Percentiles rank a stretch among this genome's conserved stretches.
phyloP scores from a whole-genome alignment of 2,113 vertebrate genomes.

The Anhinga rufa region DNA sequence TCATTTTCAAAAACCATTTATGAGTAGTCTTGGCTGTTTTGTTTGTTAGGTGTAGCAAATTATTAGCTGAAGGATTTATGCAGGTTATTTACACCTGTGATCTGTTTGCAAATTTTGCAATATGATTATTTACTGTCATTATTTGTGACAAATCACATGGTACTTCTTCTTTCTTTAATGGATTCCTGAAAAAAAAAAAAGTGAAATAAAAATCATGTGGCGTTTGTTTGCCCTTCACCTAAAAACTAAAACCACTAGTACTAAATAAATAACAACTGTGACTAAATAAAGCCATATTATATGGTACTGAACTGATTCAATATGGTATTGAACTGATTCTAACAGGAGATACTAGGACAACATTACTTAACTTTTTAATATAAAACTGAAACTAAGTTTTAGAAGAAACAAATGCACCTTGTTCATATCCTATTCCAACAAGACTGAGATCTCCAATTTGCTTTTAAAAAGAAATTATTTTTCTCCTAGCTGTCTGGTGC shows the following conservation, averaged over 20 bases:
- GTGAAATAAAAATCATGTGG: not conserved
- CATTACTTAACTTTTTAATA: not conserved
- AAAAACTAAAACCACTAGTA: not conserved
- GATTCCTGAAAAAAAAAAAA: not conserved
- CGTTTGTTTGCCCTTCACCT: not conserved
- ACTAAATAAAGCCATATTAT: not conserved
- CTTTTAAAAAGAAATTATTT: not conserved
- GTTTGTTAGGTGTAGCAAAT: not conserved
- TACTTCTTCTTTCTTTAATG: not conserved
- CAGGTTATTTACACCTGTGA: not conserved
- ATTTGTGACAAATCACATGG: not conserved
- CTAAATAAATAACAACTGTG: not conserved
- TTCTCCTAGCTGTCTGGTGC: not conserved
- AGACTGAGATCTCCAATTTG: not conserved
- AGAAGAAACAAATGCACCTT: not conserved
- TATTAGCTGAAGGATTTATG: not conserved
- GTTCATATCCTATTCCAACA: not conserved
- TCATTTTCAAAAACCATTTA: not conserved
- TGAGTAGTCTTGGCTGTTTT: not conserved
- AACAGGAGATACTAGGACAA: not conserved
- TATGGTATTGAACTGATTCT: not conserved
- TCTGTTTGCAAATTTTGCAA: not conserved
- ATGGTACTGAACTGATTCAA: not conserved
- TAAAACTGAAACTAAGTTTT: not conserved
- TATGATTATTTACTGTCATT: not conserved